Evolutionary conservation across 2,113 vertebrate genomes (phyloP).

Genomic region (Crotalus horridus): DNA sequence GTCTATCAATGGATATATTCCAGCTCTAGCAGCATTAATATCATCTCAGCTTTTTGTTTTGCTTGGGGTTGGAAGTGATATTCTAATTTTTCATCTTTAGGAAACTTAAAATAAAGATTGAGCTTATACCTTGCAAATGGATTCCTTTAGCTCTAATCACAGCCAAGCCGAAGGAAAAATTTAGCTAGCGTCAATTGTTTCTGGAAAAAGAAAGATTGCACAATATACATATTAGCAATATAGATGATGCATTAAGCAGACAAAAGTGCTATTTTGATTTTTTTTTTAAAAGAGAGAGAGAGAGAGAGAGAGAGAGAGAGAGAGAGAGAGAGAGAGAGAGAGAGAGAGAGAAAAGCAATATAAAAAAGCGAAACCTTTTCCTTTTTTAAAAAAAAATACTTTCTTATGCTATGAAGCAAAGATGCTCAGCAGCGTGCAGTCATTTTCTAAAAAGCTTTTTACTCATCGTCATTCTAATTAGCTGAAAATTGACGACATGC

Average conservation of each 20-base stretch:
- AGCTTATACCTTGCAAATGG: conserved; percentile 14
- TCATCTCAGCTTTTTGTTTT: not conserved
- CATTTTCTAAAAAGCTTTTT: conserved; percentile 31
- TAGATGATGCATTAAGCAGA: conserved; percentile 36
- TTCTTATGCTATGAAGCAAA: conserved; percentile 12
- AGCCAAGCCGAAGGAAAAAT: conserved; percentile 34
- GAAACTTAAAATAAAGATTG: not conserved
- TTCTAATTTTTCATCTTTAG: conserved; percentile 13
- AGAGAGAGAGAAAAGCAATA: not conserved
- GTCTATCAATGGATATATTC: not conserved
- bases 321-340: not conserved
- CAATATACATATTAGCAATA: not conserved
- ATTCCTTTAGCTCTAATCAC: conserved; percentile 31
- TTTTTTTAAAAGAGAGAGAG: not conserved
- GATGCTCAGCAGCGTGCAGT: not conserved
- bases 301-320: not conserved
- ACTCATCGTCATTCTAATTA: conserved; percentile 37
- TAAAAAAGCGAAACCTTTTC: not conserved
- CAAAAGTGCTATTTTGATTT: conserved; percentile 26
- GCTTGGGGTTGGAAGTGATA: not conserved
- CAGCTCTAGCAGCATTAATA: not conserved
- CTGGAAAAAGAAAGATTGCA: not conserved
- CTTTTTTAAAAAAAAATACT: not conserved
- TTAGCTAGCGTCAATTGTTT: conserved; percentile 23
- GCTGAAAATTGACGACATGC: conserved; percentile 18